These are phyloP conservation scores for Paramisgurnus dabryanus DNA, from an alignment of 2,113 vertebrate genomes.

Conservation along the genomic window DNA sequence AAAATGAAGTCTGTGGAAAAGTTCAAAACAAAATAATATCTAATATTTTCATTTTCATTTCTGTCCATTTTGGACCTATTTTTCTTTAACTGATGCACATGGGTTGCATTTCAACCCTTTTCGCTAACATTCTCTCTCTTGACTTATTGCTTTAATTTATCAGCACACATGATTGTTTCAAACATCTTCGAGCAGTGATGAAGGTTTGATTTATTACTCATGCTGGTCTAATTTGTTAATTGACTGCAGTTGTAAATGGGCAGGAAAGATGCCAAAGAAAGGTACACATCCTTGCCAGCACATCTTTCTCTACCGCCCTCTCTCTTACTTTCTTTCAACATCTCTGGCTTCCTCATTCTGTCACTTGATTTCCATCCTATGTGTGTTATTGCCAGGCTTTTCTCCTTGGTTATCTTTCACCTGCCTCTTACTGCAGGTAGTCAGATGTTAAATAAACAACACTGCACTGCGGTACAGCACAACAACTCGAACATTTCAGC, in stretches of 20 bases:
- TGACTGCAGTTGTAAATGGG: constrained; percentile 10
- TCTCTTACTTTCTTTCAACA: not conserved
- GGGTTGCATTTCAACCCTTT: too few species aligned
- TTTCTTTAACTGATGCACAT: too few species aligned
- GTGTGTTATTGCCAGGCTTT: constrained; percentile 6
- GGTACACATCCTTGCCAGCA: constrained; percentile 2
- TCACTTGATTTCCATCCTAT: constrained; percentile 30
- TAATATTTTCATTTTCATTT: too few species aligned
- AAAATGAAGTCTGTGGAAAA: too few species aligned
- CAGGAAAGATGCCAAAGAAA: not conserved
- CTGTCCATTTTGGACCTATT: too few species aligned
- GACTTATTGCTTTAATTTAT: not conserved
- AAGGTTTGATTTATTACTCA: not conserved
- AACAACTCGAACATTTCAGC: not conserved
- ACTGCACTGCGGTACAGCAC: constrained; percentile 9
- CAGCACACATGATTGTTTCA: not conserved
- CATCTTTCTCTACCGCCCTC: not conserved
- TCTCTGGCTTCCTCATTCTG: constrained; percentile 14
- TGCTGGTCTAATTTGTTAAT: constrained; percentile 7
- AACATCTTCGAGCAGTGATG: not conserved
- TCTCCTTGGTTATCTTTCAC: constrained; percentile 8
- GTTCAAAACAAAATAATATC: too few species aligned
- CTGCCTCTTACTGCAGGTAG: not conserved
- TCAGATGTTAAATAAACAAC: not conserved
- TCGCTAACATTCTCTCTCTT: not conserved